A percentile compares a stretch with the other conserved stretches of the same genome.
Evolutionary conservation across 2,888 invertebrate genomes (phyloP).

Genomic region (Salpingus planirostris): DNA sequence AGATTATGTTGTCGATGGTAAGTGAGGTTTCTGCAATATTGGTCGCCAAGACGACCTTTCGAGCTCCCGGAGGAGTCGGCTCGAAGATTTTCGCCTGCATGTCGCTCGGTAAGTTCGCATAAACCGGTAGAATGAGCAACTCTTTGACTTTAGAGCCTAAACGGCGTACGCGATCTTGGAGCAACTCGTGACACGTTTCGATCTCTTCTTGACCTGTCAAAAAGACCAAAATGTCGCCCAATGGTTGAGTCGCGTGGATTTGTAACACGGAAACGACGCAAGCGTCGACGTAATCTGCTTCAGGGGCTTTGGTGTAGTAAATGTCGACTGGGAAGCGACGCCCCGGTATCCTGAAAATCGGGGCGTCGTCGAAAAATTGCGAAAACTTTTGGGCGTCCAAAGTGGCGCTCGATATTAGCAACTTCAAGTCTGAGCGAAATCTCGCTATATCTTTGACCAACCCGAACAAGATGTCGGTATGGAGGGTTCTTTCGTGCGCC

Average conservation of each 20-base stretch:
- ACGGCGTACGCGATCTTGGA: constrained; percentile 83
- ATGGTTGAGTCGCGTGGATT: constrained; percentile 94
- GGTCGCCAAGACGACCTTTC: constrained; percentile 95
- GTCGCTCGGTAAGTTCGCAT: constrained; percentile 96
- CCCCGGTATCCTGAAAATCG: constrained; percentile 97
- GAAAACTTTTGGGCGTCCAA: constrained; percentile 98
- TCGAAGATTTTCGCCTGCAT: constrained; percentile 99
- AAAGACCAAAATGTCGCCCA: constrained; percentile 94
- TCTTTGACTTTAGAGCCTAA: constrained; percentile 91
- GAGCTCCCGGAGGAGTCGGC: constrained; percentile 90
- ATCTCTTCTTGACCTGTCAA: constrained; percentile 91
- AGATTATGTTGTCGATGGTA: constrained; percentile 97
- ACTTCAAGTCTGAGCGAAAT: constrained; percentile 81
- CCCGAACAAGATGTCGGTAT: constrained; percentile 97
- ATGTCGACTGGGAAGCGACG: constrained; percentile 91
- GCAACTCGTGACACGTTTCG: constrained; percentile 80
- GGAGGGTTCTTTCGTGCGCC: constrained; percentile 91
- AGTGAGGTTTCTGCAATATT: constrained; percentile 99
- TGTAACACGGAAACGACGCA: constrained; percentile 95
- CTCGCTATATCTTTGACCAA: constrained; percentile 92
- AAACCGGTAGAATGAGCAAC: constrained; percentile 88
- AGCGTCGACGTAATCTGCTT: constrained; percentile 97
- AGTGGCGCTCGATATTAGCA: constrained; percentile 96
- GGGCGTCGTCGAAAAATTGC: constrained; percentile 96
- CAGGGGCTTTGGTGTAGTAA: constrained; percentile 98